Conservation (phyloP, 2,113 vertebrate genomes). For the Xyliphius kryptos region DNA sequence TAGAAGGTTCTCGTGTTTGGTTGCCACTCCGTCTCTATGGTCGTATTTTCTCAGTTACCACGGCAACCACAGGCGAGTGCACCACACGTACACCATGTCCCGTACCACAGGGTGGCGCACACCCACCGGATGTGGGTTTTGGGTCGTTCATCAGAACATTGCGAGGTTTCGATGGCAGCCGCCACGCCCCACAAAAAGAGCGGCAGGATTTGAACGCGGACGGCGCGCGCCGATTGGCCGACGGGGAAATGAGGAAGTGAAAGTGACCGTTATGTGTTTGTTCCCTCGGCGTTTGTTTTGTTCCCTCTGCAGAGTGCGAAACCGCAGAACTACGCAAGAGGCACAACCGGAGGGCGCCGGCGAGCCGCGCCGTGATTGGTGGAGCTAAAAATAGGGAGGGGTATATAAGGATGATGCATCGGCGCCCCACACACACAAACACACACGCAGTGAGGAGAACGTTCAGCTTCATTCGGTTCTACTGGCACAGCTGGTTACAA, state of each 20-base stretch:
- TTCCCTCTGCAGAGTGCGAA: constrained; percentile 3
- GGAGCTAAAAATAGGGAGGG: constrained; percentile 29
- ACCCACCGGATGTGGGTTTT: constrained; percentile 25
- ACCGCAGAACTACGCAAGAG: constrained; percentile 27
- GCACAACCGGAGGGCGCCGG: neutral
- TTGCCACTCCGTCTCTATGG: too few relatives aligned
- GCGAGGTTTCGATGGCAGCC: constrained; percentile 25
- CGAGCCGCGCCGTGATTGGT: constrained; percentile 6
- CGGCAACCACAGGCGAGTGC: neutral
- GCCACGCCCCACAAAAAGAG: constrained; percentile 42
- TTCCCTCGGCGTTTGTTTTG: neutral
- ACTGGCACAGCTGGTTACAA: too few relatives aligned
- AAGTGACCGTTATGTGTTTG: constrained; percentile 9
- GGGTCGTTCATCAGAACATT: constrained; percentile 13
- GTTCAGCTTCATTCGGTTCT: neutral
- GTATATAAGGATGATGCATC: constrained; percentile 29
- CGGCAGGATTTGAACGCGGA: constrained; percentile 50
- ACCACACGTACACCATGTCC: too few relatives aligned
- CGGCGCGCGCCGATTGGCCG: constrained; percentile 39
- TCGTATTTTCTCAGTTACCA: neutral
- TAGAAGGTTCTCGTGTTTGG: too few relatives aligned
- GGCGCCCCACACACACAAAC: too few relatives aligned
- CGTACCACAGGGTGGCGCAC: too few relatives aligned
- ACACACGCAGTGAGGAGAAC: neutral
- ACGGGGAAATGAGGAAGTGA: constrained; percentile 48